phyloP scores from a whole-genome alignment of 2,888 invertebrate species.

The Trileptium ribeirensis region DNA sequence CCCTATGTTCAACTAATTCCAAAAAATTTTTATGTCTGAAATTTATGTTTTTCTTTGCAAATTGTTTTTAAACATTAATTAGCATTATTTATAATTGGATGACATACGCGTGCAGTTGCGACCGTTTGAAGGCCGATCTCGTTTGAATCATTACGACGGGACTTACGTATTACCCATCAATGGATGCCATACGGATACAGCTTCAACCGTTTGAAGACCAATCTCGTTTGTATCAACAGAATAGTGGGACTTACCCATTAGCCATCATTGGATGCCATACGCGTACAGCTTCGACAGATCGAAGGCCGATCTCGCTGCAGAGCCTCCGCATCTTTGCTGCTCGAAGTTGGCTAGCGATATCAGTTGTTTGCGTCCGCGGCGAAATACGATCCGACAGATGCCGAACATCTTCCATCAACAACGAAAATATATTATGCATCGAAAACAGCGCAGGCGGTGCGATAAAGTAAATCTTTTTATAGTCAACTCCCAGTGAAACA shows the following conservation, averaged over 20 bases:
- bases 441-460: slow-evolving; percentile 13
- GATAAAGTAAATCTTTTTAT: slow-evolving; percentile 5
- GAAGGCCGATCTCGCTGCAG: not conserved
- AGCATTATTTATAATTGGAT: too few species aligned
- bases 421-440: slow-evolving; percentile 9
- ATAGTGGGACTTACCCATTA: not conserved
- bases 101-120: too few species aligned
- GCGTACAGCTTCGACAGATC: not conserved
- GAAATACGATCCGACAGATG: not conserved
- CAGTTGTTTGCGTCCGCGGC: not conserved
- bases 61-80: too few species aligned
- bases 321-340: not conserved
- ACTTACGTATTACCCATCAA: too few species aligned
- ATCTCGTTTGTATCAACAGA: too few species aligned
- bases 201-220: too few species aligned
- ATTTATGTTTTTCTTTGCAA: too few species aligned
- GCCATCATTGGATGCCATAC: slow-evolving; percentile 49
- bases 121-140: too few species aligned
- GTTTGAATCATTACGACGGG: too few species aligned
- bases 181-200: too few species aligned
- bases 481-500: not conserved
- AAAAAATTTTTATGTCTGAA: too few species aligned
- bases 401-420: slow-evolving; percentile 11
- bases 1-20: too few species aligned
- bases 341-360: not conserved